These are phyloP conservation scores for Chrysochloris asiatica DNA, from an alignment of 2,113 vertebrate species.

Conservation along the genomic window DNA sequence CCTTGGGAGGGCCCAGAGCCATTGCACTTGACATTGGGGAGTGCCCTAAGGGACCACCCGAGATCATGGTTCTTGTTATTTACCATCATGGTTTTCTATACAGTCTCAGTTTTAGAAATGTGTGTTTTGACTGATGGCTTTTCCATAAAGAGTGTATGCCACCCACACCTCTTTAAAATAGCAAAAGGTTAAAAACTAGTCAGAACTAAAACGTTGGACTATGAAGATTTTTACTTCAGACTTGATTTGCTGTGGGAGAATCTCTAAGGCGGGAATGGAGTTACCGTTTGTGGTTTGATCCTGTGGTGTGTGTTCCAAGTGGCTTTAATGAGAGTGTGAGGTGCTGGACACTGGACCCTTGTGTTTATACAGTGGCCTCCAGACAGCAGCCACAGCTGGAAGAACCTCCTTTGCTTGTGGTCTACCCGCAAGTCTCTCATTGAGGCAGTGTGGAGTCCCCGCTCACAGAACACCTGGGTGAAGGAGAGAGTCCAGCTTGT, in stretches of 20 bases:
- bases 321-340: conserved; percentile 60
- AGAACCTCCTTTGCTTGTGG: accelerated
- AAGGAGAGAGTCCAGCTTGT: not conserved
- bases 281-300: conserved; percentile 64
- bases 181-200: not conserved
- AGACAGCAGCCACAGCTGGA: conserved; percentile 4
- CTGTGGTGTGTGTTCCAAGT: conserved; percentile 43
- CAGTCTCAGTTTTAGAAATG: not conserved
- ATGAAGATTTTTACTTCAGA: not conserved
- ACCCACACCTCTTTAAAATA: not conserved
- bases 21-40: not conserved
- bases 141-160: not conserved
- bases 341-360: conserved; percentile 42
- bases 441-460: not conserved
- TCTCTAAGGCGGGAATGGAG: not conserved
- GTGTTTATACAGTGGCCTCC: conserved; percentile 73
- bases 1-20: not conserved
- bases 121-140: not conserved
- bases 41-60: not conserved
- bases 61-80: not conserved
- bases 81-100: not conserved
- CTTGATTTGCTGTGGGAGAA: not conserved
- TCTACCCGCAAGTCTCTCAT: not conserved
- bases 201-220: not conserved
- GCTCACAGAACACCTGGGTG: not conserved